phyloP scores from a whole-genome alignment of 2,113 vertebrate species.

The Neodon shergylaensis region DNA sequence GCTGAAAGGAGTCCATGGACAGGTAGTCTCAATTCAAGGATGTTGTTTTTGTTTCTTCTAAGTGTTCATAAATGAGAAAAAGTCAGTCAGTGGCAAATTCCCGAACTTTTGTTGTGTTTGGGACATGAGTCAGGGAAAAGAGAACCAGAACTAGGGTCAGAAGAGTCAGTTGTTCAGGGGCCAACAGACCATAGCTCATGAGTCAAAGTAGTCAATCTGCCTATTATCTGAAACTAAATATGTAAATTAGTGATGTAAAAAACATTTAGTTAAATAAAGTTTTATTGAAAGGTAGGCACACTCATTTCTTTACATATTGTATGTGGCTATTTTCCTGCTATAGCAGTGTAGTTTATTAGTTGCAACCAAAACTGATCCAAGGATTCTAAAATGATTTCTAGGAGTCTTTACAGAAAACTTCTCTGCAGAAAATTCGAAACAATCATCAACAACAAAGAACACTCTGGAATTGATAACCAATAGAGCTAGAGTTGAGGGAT shows the following conservation, averaged over 20 bases:
- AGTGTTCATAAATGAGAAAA: background rate
- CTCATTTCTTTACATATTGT: slow-evolving; percentile 1
- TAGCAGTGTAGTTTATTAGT: background rate
- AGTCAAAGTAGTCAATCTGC: background rate
- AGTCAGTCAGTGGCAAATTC: background rate
- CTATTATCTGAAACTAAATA: background rate
- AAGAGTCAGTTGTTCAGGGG: slow-evolving; percentile 8
- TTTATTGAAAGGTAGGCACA: background rate
- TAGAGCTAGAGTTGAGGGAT: background rate
- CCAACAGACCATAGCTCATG: background rate
- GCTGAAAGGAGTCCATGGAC: background rate
- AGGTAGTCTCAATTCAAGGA: background rate
- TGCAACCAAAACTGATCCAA: background rate
- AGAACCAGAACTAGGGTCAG: background rate
- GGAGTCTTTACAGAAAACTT: background rate
- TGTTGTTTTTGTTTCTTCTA: background rate
- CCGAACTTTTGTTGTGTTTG: background rate
- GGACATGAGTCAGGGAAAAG: slow-evolving; percentile 14
- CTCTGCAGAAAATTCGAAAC: background rate
- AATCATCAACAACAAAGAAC: background rate
- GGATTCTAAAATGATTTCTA: background rate
- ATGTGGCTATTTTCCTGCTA: background rate
- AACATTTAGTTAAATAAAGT: background rate
- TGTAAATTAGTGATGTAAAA: background rate
- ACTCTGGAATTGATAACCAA: background rate